A percentile compares a stretch with the other conserved stretches of the same genome.
Evolutionary conservation across 2,797 vertebrate species (phyloP).

Genomic region (Manis crassicaudata): DNA sequence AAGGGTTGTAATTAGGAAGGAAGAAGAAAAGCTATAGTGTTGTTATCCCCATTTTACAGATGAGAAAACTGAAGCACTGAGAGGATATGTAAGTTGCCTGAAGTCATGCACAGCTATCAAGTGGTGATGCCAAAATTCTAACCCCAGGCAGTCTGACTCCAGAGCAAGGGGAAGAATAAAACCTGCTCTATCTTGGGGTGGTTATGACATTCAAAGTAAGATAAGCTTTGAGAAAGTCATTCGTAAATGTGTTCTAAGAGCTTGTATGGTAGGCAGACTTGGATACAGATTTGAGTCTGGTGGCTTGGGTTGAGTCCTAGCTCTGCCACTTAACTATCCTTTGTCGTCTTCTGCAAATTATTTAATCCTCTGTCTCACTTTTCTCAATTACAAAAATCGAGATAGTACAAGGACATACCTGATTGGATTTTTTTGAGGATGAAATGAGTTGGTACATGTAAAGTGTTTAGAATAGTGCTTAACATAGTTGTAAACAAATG

Average conservation of each 20-base stretch:
- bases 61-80: neutral
- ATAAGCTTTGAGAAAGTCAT: neutral
- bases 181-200: neutral
- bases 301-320: neutral
- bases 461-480: constrained; percentile 37
- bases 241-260: neutral
- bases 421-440: neutral
- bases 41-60: neutral
- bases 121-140: neutral
- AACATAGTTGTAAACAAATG: neutral
- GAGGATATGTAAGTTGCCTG: neutral
- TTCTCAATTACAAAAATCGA: constrained; percentile 7
- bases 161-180: neutral
- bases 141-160: neutral
- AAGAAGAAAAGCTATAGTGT: neutral
- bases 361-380: constrained; percentile 9
- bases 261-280: neutral
- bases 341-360: neutral
- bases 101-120: neutral
- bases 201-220: neutral
- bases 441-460: neutral
- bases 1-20: too few relatives aligned
- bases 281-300: neutral
- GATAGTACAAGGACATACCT: neutral
- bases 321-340: neutral